phyloP scores from a whole-genome alignment of 2,888 invertebrate species.

The Pachydiplax longipennis region DNA sequence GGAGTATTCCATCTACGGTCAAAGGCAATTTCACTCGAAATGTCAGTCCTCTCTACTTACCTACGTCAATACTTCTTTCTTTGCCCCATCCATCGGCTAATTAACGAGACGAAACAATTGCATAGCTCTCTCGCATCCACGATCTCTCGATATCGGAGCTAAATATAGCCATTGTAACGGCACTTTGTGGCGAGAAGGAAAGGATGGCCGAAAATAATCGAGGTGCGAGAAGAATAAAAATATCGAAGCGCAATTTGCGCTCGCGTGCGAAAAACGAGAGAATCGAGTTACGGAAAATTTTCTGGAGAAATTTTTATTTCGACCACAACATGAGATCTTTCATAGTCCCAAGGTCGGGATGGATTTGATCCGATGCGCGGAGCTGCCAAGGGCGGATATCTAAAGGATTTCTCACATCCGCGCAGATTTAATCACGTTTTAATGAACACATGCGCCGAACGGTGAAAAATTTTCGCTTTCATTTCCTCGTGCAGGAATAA shows the following conservation, averaged over 20 bases:
- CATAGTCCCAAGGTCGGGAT: slow-evolving; percentile 1
- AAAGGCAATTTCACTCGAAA: too few relatives aligned
- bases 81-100: too few relatives aligned
- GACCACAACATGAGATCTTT: neutral
- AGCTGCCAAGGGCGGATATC: neutral
- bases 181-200: neutral
- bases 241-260: neutral
- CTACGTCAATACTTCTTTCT: too few relatives aligned
- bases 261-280: neutral
- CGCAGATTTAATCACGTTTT: neutral
- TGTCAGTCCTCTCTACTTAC: too few relatives aligned
- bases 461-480: too few relatives aligned
- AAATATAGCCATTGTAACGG: neutral
- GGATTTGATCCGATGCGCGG: neutral
- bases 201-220: neutral
- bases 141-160: too few relatives aligned
- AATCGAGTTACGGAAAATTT: neutral
- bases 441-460: neutral
- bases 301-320: neutral
- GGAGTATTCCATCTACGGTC: too few relatives aligned
- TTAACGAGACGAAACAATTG: too few relatives aligned
- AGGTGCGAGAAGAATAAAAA: neutral
- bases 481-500: too few relatives aligned
- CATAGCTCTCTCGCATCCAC: too few relatives aligned
- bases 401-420: neutral